These are phyloP conservation scores for Numenius arquata DNA, from an alignment of 2,113 vertebrate species.

Conservation along the genomic window DNA sequence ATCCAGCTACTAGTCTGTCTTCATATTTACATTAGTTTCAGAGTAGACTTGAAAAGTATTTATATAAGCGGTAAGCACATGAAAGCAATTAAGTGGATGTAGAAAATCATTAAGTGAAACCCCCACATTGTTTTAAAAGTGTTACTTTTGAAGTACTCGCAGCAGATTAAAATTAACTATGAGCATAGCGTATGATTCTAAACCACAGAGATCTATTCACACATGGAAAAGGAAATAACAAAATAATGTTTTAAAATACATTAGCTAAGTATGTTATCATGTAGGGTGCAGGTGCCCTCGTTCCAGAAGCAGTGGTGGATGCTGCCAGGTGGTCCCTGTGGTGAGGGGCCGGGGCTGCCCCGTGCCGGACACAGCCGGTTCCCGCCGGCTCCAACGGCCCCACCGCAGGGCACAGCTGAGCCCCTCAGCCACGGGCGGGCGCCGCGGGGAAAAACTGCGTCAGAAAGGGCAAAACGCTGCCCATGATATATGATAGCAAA, in stretches of 20 bases:
- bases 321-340: background rate
- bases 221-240: background rate
- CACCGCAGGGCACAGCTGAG: background rate
- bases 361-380: accelerated
- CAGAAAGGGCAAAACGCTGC: background rate
- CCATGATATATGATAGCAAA: background rate
- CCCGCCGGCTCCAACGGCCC: background rate
- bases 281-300: accelerated
- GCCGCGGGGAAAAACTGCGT: background rate
- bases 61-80: background rate
- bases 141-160: background rate
- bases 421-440: background rate
- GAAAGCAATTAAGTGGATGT: background rate
- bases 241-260: background rate
- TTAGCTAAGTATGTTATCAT: background rate
- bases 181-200: background rate
- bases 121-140: background rate
- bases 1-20: background rate
- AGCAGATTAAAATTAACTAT: background rate
- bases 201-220: background rate
- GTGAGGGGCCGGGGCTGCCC: accelerated
- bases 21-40: background rate
- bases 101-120: background rate
- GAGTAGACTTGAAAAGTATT: background rate
- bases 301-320: accelerated